These are phyloP conservation scores for Chirona hameri DNA, from an alignment of 2,888 invertebrate genomes.

Conservation along the genomic window DNA sequence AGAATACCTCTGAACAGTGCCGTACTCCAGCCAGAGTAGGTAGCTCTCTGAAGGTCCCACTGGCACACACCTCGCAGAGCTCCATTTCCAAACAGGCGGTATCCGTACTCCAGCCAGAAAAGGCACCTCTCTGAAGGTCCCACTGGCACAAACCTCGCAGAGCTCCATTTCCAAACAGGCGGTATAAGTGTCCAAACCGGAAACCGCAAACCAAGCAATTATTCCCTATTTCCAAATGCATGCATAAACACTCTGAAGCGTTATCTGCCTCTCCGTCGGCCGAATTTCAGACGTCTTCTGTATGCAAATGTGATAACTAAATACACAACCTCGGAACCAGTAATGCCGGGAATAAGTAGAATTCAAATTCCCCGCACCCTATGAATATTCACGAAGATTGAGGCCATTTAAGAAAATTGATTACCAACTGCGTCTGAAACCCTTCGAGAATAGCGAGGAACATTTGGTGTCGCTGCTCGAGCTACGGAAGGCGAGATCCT, in stretches of 20 bases:
- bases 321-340: slow-evolving; percentile 27
- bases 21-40: no score
- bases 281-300: slow-evolving; percentile 24
- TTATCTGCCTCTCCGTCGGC: neutral
- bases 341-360: slow-evolving; percentile 25
- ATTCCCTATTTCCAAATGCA: slow-evolving; percentile 8
- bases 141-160: no score
- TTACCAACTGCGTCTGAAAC: slow-evolving; percentile 7
- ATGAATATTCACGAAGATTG: slow-evolving; percentile 28
- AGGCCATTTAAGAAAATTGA: slow-evolving; percentile 27
- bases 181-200: neutral
- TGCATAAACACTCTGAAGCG: neutral
- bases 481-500: no score
- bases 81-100: no score
- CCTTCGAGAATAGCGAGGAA: neutral
- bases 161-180: neutral
- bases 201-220: slow-evolving; percentile 13
- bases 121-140: no score
- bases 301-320: slow-evolving; percentile 29
- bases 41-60: no score
- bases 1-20: no score
- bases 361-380: slow-evolving; percentile 23
- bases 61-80: no score
- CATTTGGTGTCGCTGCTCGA: no score
- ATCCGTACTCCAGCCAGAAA: no score